Evolutionary conservation across 2,113 vertebrate genomes (phyloP).

Genomic region (Patagioenas fasciata): DNA sequence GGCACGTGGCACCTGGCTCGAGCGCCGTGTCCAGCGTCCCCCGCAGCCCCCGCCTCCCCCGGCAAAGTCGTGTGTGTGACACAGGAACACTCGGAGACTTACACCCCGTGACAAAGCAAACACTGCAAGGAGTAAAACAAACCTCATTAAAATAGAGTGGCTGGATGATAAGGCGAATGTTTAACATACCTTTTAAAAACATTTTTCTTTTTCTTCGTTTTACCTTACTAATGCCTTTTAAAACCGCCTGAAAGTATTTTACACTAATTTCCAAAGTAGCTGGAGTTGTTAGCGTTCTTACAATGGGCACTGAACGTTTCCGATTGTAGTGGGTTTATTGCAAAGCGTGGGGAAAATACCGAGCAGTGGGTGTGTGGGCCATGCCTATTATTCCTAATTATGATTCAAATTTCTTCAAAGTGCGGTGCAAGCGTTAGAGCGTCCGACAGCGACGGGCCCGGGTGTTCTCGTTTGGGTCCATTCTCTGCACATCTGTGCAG

Average conservation of each 20-base stretch:
- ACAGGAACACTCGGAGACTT: not conserved
- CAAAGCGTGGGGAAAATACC: not conserved
- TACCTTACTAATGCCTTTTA: conserved; percentile 17
- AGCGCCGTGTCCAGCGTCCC: not conserved
- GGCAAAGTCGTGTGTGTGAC: not conserved
- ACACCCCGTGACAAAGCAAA: conserved; percentile 24
- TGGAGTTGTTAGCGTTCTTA: not conserved
- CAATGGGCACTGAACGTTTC: not conserved
- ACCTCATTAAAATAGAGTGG: conserved; percentile 59
- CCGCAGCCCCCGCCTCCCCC: not conserved
- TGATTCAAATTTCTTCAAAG: not conserved
- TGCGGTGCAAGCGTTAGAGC: not conserved
- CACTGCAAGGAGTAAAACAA: conserved; percentile 24
- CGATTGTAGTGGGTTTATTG: not conserved
- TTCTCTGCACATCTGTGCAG: accelerated
- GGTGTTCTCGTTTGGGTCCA: accelerated
- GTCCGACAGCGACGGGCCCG: not conserved
- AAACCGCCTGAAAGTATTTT: not conserved
- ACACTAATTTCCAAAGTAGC: not conserved
- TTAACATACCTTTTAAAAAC: conserved; percentile 31
- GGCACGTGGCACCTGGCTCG: not conserved
- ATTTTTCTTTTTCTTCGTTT: not conserved
- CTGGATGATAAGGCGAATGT: conserved; percentile 6
- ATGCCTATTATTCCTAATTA: not conserved
- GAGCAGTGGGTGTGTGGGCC: not conserved